These are phyloP conservation scores for Drosophila littoralis DNA, from an alignment of 1,140 invertebrate genomes.

Conservation along the genomic window DNA sequence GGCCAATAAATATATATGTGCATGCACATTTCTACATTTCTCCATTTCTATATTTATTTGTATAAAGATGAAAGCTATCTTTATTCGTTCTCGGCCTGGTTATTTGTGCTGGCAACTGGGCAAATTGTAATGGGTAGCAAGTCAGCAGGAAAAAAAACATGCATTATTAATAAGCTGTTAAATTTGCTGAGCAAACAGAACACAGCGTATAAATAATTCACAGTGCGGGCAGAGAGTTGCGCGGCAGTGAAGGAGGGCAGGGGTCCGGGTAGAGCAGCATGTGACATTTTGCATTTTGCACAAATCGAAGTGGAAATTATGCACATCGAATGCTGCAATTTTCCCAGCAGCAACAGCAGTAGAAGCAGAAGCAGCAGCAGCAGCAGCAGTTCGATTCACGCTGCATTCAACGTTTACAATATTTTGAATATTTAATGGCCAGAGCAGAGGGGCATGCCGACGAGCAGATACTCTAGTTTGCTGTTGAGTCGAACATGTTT, in stretches of 20 bases:
- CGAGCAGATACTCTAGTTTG: slow-evolving; percentile 26
- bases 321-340: slow-evolving; percentile 62
- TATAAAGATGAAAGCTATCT: too few species aligned
- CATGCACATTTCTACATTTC: neutral
- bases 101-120: neutral
- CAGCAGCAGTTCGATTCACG: slow-evolving; percentile 27
- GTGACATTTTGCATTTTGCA: slow-evolving; percentile 54
- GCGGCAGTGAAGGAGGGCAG: neutral
- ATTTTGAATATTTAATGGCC: slow-evolving; percentile 78
- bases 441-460: neutral
- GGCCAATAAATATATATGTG: neutral
- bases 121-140: slow-evolving; percentile 55
- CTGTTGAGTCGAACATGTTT: neutral
- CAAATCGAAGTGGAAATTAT: slow-evolving; percentile 78
- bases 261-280: slow-evolving; percentile 7
- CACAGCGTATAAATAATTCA: slow-evolving; percentile 74
- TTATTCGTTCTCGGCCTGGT: neutral
- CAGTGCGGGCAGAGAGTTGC: slow-evolving; percentile 15
- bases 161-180: slow-evolving; percentile 82
- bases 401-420: slow-evolving; percentile 73
- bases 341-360: neutral
- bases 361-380: too few species aligned
- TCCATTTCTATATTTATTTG: neutral
- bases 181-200: slow-evolving; percentile 81
- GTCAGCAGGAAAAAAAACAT: slow-evolving; percentile 74